Evolutionary conservation across 2,888 invertebrate species (phyloP).

Genomic region (Volucella zonaria): DNA sequence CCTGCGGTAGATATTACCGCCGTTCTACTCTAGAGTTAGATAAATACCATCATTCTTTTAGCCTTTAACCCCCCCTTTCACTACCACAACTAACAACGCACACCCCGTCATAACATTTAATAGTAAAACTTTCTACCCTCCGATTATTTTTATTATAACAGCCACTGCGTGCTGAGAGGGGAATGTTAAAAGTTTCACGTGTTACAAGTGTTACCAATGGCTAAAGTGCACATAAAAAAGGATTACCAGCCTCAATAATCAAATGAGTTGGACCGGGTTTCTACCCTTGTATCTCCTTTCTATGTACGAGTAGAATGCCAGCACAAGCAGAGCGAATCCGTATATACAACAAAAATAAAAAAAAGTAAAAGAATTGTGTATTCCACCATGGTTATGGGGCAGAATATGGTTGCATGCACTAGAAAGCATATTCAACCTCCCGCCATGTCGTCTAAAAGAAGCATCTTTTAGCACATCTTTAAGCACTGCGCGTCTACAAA

Average conservation of each 20-base stretch:
- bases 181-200: constrained; percentile 45
- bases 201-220: constrained; percentile 43
- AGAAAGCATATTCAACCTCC: constrained; percentile 19
- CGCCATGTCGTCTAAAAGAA: neutral
- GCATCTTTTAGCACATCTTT: constrained; percentile 44
- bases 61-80: neutral
- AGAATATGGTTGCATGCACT: constrained; percentile 8
- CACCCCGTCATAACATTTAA: constrained; percentile 33
- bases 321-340: constrained; percentile 15
- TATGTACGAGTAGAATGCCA: no score
- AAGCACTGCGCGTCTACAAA: constrained; percentile 20
- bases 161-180: neutral
- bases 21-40: constrained; percentile 41
- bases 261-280: constrained; percentile 34
- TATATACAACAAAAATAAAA: constrained; percentile 21
- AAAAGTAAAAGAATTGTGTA: constrained; percentile 34
- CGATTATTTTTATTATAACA: constrained; percentile 44
- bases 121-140: constrained; percentile 49
- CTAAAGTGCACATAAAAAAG: constrained; percentile 37
- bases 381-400: neutral
- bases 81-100: neutral
- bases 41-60: constrained; percentile 54
- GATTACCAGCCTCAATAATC: constrained; percentile 29
- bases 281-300: neutral
- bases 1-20: neutral